These are phyloP conservation scores for Nyctibius bracteatus DNA, from an alignment of 2,113 vertebrate species.

Conservation along the genomic window DNA sequence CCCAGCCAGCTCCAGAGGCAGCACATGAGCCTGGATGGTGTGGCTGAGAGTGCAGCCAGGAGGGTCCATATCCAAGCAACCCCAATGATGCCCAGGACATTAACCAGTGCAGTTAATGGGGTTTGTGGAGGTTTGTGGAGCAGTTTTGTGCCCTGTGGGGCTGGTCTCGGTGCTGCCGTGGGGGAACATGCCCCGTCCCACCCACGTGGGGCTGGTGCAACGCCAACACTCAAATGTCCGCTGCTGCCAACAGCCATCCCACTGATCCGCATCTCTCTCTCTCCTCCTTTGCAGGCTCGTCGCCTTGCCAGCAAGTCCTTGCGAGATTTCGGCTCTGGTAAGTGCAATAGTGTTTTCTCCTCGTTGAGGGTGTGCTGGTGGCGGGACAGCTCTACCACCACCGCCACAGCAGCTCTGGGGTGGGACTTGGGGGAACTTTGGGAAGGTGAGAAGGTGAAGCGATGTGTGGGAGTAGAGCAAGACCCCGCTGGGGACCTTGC, in stretches of 20 bases:
- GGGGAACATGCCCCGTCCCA: no score
- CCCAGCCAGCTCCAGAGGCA: not conserved
- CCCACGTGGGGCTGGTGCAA: not conserved
- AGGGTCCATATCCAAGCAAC: not conserved
- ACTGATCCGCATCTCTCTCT: not conserved
- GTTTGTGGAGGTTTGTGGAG: not conserved
- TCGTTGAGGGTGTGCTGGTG: fast-evolving
- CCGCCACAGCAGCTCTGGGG: fast-evolving
- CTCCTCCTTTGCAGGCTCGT: slow-evolving; percentile 22
- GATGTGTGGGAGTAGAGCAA: not conserved
- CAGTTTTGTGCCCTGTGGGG: not conserved
- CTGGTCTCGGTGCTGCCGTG: fast-evolving
- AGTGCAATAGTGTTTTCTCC: not conserved
- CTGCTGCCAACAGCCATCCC: not conserved
- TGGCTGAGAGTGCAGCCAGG: not conserved
- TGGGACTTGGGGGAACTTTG: not conserved
- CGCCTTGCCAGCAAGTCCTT: not conserved
- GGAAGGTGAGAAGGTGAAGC: not conserved
- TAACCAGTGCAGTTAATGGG: no score
- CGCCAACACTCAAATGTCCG: not conserved
- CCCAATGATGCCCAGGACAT: not conserved
- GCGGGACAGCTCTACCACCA: not conserved
- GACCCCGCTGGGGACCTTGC: not conserved
- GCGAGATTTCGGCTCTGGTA: slow-evolving; percentile 41
- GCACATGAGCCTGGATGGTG: not conserved